Percentiles rank a stretch among this genome's conserved stretches.
phyloP scores from a whole-genome alignment of 2,797 vertebrate genomes.

The Chromobotia macracanthus region DNA sequence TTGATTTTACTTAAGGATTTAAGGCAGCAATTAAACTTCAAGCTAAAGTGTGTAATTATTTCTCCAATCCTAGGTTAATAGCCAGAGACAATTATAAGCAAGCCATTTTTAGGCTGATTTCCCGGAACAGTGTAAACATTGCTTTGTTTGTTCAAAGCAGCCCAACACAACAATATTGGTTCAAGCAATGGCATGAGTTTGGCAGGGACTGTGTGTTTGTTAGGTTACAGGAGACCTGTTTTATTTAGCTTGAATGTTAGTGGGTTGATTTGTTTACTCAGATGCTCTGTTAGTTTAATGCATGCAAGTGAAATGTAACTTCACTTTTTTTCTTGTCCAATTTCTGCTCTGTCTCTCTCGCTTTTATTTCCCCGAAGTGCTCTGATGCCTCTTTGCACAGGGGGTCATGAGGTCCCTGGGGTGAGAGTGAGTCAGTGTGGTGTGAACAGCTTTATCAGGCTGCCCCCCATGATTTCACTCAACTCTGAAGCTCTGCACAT shows the following conservation, averaged over 20 bases:
- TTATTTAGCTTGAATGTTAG: neutral
- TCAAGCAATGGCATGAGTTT: neutral
- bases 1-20: neutral
- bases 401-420: constrained; percentile 36
- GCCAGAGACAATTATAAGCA: constrained; percentile 1
- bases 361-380: constrained; percentile 1
- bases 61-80: neutral
- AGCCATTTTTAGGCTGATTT: constrained; percentile 6
- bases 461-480: constrained; percentile 28
- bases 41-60: neutral
- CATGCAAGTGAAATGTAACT: neutral
- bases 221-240: neutral
- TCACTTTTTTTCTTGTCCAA: neutral
- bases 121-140: neutral
- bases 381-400: constrained; percentile 10
- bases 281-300: neutral
- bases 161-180: neutral
- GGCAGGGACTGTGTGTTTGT: neutral
- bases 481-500: constrained; percentile 21
- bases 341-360: neutral
- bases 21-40: neutral
- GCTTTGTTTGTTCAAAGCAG: neutral
- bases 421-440: constrained; percentile 45
- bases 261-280: neutral
- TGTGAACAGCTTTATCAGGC: constrained; percentile 34